Conservation (phyloP, 2,888 invertebrate genomes). For the Pseudoips prasinana region DNA sequence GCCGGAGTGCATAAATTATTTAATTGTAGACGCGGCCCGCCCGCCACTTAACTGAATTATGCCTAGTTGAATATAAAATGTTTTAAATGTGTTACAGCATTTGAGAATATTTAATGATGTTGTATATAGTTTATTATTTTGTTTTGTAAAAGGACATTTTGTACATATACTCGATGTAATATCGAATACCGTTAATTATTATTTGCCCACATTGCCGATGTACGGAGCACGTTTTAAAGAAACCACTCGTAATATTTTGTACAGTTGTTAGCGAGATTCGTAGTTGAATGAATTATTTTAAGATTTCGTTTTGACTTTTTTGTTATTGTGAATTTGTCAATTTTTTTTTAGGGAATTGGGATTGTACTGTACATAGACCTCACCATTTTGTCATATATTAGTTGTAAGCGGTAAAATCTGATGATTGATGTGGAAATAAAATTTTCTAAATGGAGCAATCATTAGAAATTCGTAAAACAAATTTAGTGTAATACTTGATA, state of each 20-base stretch:
- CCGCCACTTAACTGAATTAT: conserved; percentile 66
- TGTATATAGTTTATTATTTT: conserved; percentile 81
- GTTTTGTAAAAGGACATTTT: conserved; percentile 73
- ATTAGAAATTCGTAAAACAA: conserved; percentile 79
- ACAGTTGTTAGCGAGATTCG: conserved; percentile 79
- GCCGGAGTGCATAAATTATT: conserved; percentile 53
- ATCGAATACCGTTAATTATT: conserved; percentile 54
- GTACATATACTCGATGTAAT: conserved; percentile 67
- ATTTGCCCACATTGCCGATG: conserved; percentile 70
- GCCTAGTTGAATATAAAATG: conserved; percentile 80
- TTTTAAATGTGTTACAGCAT: conserved; percentile 82
- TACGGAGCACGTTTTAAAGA: conserved; percentile 71
- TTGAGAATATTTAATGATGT: conserved; percentile 81
- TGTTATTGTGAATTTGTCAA: conserved; percentile 86
- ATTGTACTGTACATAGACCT: conserved; percentile 84
- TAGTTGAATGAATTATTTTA: conserved; percentile 77
- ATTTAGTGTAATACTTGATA: conserved; percentile 81
- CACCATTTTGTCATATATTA: conserved; percentile 78
- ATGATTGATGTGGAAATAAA: conserved; percentile 80
- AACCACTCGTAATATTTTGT: conserved; percentile 79
- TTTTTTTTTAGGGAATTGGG: conserved; percentile 87
- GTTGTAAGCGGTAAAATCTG: conserved; percentile 69
- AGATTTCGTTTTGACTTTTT: conserved; percentile 71
- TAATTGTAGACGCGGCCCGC: conserved; percentile 48
- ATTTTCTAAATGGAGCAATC: conserved; percentile 81